Evolutionary conservation across 2,888 invertebrate genomes (phyloP).

Genomic region (Drosophila subsilvestris): DNA sequence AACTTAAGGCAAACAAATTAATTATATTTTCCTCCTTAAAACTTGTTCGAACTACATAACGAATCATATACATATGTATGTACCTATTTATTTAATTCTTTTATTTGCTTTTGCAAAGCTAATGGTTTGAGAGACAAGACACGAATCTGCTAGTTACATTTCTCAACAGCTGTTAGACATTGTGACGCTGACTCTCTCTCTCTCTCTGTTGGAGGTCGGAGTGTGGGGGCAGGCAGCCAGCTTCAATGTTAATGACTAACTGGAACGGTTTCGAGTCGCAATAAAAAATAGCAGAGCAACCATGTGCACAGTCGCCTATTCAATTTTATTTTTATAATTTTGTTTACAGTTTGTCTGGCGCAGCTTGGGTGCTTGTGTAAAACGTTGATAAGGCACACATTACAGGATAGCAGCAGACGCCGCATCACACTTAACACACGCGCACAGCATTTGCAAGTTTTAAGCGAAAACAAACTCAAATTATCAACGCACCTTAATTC

Average conservation of each 20-base stretch:
- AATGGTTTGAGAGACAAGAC: not conserved
- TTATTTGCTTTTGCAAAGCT: slow-evolving; percentile 17
- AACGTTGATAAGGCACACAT: slow-evolving; percentile 53
- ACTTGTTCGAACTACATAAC: not conserved
- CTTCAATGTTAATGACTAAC: slow-evolving; percentile 69
- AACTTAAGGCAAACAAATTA: too few species aligned
- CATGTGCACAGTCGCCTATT: slow-evolving; percentile 39
- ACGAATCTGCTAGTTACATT: slow-evolving; percentile 12
- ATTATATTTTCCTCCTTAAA: not conserved
- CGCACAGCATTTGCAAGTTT: slow-evolving; percentile 35
- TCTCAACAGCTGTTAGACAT: slow-evolving; percentile 59
- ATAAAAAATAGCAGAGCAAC: slow-evolving; percentile 50
- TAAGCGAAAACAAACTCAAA: slow-evolving; percentile 14
- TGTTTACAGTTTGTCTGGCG: slow-evolving; percentile 69
- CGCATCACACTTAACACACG: slow-evolving; percentile 47
- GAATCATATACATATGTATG: too few species aligned
- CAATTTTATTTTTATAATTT: slow-evolving; percentile 48
- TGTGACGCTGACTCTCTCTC: slow-evolving; percentile 42
- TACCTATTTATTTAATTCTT: not conserved
- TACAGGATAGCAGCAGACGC: slow-evolving; percentile 45
- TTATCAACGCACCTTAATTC: slow-evolving; percentile 69
- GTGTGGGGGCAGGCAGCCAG: slow-evolving; percentile 30
- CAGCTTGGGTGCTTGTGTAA: slow-evolving; percentile 46
- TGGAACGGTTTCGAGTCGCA: slow-evolving; percentile 64
- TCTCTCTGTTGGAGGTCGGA: slow-evolving; percentile 7